A percentile compares a stretch with the other conserved stretches of the same genome.
These are phyloP conservation scores for Prunella fulvescens DNA, from an alignment of 2,113 vertebrate species.

Conservation along the genomic window DNA sequence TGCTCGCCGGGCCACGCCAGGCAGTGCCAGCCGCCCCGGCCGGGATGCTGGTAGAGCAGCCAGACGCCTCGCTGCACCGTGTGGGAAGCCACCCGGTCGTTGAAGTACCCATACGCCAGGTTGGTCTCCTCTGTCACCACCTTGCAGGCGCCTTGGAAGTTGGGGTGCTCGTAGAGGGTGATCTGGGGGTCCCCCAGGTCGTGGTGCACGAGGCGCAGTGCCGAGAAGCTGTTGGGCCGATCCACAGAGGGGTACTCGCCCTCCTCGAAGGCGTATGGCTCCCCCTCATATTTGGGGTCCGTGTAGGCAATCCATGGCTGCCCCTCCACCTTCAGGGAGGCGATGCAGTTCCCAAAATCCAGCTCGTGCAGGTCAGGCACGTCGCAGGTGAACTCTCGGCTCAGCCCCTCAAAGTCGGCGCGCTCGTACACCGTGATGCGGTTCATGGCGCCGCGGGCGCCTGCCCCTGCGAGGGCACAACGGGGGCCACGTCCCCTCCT, in stretches of 20 bases:
- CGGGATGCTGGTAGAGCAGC: slow-evolving; percentile 54
- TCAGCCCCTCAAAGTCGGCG: slow-evolving; percentile 50
- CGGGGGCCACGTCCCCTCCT: rapidly evolving
- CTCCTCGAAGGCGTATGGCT: slow-evolving; percentile 19
- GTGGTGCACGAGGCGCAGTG: slow-evolving; percentile 42
- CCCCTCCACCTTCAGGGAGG: slow-evolving; percentile 64
- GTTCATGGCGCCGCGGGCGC: not conserved
- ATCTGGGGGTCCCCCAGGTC: slow-evolving; percentile 62
- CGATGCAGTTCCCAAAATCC: slow-evolving; percentile 63
- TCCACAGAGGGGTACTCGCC: slow-evolving; percentile 37
- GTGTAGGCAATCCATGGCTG: slow-evolving; percentile 68
- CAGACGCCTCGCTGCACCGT: slow-evolving; percentile 59
- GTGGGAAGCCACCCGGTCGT: slow-evolving; percentile 53
- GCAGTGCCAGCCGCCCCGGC: slow-evolving; percentile 46
- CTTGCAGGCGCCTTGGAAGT: slow-evolving; percentile 45
- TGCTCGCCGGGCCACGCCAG: slow-evolving; percentile 42
- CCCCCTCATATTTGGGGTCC: slow-evolving; percentile 15
- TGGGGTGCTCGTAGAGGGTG: slow-evolving; percentile 54
- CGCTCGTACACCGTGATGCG: slow-evolving; percentile 39
- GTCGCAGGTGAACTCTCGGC: slow-evolving; percentile 53
- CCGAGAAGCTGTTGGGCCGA: slow-evolving; percentile 40
- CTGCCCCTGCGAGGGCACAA: not conserved
- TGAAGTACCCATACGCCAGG: slow-evolving; percentile 49
- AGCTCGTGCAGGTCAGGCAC: slow-evolving; percentile 57
- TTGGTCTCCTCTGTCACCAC: slow-evolving; percentile 66